Conservation (phyloP, 2,113 vertebrate species). For the Eptesicus fuscus region DNA sequence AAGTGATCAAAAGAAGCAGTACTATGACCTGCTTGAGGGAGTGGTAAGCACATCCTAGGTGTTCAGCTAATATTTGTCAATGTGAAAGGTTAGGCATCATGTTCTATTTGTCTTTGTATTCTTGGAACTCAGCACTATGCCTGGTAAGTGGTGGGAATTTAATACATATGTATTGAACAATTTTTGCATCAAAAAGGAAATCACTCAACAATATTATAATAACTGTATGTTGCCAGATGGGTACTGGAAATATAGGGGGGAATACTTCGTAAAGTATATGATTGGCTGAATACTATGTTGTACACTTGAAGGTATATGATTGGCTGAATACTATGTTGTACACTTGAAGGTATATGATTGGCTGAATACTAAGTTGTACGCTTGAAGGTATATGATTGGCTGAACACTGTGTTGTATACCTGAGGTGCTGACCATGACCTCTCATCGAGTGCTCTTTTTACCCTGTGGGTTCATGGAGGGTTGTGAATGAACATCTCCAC, state of each 20-base stretch:
- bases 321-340: no score
- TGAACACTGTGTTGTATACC: no score
- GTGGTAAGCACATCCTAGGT: neutral
- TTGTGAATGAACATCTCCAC: neutral
- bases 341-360: no score
- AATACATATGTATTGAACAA: neutral
- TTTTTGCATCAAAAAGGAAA: neutral
- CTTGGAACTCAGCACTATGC: neutral
- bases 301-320: no score
- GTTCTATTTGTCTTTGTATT: slow-evolving; percentile 32
- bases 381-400: no score
- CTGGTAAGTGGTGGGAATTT: neutral
- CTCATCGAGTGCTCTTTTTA: neutral
- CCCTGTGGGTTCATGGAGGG: neutral
- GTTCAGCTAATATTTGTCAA: neutral
- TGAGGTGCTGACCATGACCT: neutral
- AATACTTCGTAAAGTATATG: no score
- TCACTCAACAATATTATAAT: neutral
- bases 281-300: no score
- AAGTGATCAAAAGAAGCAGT: neutral
- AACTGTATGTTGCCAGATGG: no score
- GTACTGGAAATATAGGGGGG: no score
- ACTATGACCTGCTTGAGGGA: neutral
- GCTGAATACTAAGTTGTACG: no score
- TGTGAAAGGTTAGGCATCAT: neutral